Evolutionary conservation across 2,888 invertebrate species (phyloP), one percentile per base, ranked within the genome.

Genomic region (Masnerella sp.): DNA sequence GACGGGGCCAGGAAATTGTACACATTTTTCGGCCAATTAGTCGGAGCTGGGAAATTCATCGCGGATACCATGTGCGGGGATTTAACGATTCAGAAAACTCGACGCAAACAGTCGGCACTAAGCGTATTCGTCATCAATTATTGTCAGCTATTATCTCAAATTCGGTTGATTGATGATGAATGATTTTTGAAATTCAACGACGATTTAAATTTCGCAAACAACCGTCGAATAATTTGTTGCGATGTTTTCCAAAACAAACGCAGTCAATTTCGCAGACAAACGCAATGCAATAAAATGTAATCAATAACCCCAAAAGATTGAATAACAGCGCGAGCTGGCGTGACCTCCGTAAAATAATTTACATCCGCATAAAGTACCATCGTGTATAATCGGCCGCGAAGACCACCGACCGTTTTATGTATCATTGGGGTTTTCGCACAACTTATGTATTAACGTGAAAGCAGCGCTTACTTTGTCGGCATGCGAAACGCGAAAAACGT

Each of bases 11-110:
- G 79, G 74, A 80, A 82, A 79, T 79, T 81, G 82, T 80, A 79
- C 77, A 77, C 77, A 81, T 81, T 82, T 82, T 81, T 82, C 77
- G 74, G 76, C 71, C 81, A 82, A 83, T 83, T 82, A 81, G 77
- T 62, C 75, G 71, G 18, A 36, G 42, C 43, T 72, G 62, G 56
- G 15, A 49, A 64, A 52, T 64, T 30, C 49, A 54, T 36, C 36
- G 42, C 52, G 47, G 38, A 45, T 15, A 69, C 25, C 42, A 59
- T 43, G 61, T 47, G 36, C 40, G 15, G 42, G 42, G 56, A 64
- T 56, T 70, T 64, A 62, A 70, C 43, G 52, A 70, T 62, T 62
- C 34, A 28, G 36, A 51, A 65, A 56, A 62, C 52, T 52, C 32
- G 43, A 1, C n/a, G 5, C 14, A 17, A 52, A 32, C 32, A 42